phyloP scores from a whole-genome alignment of 1,140 invertebrate genomes.

The Tetragnatha versicolor region DNA sequence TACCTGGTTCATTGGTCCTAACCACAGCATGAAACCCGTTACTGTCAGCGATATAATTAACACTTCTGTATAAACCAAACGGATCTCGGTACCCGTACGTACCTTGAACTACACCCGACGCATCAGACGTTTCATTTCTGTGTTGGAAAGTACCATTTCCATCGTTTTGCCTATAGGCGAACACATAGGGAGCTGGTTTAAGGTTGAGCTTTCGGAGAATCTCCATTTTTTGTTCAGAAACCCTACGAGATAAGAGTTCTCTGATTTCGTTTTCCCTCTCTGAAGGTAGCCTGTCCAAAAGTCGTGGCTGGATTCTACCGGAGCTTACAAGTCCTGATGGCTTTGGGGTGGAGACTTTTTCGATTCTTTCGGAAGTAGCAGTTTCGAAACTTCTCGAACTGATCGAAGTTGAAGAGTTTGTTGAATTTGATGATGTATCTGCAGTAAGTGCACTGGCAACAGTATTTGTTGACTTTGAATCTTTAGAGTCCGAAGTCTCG shows the following conservation, averaged over 20 bases:
- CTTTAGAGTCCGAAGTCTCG: not conserved
- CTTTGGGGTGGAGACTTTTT: not conserved
- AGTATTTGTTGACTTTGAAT: not conserved
- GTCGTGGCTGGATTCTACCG: slow-evolving; percentile 34
- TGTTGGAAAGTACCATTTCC: slow-evolving; percentile 38
- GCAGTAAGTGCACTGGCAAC: not conserved
- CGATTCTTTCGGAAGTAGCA: not conserved
- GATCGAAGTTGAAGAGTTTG: not conserved
- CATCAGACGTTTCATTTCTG: slow-evolving; percentile 50
- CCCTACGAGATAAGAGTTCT: not conserved
- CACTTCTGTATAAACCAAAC: slow-evolving; percentile 52
- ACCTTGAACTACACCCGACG: slow-evolving; percentile 38
- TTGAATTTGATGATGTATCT: not conserved
- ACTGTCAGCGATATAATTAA: slow-evolving; percentile 54
- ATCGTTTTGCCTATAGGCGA: slow-evolving; percentile 42
- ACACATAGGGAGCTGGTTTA: slow-evolving; percentile 49
- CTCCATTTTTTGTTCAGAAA: slow-evolving; percentile 12
- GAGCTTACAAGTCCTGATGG: slow-evolving; percentile 10
- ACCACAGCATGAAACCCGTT: slow-evolving; percentile 54
- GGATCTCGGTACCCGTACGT: slow-evolving; percentile 56
- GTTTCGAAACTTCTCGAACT: not conserved
- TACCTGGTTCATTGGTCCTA: slow-evolving; percentile 54
- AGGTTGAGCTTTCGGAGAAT: not conserved
- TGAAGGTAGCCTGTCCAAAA: not conserved
- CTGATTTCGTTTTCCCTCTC: slow-evolving; percentile 29